Percentiles rank a stretch among this genome's conserved stretches.
phyloP scores from a whole-genome alignment of 2,888 invertebrate genomes.

The Lucinisca nassula region DNA sequence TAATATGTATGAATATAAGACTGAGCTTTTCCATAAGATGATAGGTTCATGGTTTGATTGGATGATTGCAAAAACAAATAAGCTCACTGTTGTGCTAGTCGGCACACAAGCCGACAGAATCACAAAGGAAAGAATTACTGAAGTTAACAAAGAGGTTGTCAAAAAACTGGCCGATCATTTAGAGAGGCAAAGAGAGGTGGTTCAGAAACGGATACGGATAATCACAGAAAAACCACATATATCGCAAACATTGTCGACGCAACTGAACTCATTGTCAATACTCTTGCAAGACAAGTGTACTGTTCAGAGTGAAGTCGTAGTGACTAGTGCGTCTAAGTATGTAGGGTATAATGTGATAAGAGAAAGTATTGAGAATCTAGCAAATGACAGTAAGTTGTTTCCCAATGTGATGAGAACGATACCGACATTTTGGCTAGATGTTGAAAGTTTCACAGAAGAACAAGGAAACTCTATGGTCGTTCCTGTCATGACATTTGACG shows the following conservation, averaged over 20 bases:
- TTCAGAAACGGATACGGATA: conserved; percentile 80
- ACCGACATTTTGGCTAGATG: conserved; percentile 87
- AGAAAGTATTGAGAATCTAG: conserved; percentile 80
- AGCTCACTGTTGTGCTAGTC: conserved; percentile 83
- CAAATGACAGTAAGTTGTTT: conserved; percentile 80
- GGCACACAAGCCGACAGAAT: conserved; percentile 85
- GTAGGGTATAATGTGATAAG: conserved; percentile 81
- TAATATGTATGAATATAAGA: conserved; percentile 83
- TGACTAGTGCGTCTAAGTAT: conserved; percentile 79
- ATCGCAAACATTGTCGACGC: conserved; percentile 85
- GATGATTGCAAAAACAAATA: conserved; percentile 85
- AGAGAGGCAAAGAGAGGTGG: conserved; percentile 70
- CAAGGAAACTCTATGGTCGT: conserved; percentile 82
- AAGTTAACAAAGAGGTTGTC: conserved; percentile 73
- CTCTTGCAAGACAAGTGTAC: conserved; percentile 82
- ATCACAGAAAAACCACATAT: conserved; percentile 84
- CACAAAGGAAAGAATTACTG: conserved; percentile 58
- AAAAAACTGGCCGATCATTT: conserved; percentile 73
- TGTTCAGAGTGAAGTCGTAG: conserved; percentile 82
- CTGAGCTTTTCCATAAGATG: conserved; percentile 79
- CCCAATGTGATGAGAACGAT: conserved; percentile 83
- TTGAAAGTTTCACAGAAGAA: conserved; percentile 84
- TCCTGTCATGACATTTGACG: conserved; percentile 83
- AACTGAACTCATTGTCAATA: conserved; percentile 82
- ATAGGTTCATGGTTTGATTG: conserved; percentile 87